Conservation (phyloP, 2,797 vertebrate genomes). For the Siniperca undulata region DNA sequence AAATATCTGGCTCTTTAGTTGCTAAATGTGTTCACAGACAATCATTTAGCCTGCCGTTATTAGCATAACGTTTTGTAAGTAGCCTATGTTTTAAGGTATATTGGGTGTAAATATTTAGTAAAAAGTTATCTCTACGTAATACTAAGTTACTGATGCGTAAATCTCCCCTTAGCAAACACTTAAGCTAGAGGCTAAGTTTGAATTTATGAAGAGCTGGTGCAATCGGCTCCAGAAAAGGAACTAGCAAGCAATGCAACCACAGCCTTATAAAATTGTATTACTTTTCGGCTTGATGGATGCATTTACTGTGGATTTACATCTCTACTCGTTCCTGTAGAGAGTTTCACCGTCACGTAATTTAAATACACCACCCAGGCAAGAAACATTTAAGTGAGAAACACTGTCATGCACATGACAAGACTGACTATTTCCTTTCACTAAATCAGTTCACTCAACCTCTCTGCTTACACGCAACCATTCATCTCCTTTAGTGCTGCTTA, state of each 20-base stretch:
- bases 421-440: conserved; percentile 3
- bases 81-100: not conserved
- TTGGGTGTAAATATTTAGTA: too few relatives aligned
- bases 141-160: not conserved
- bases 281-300: not conserved
- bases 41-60: not conserved
- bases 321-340: not conserved
- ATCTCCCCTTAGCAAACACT: not conserved
- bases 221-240: not conserved
- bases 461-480: conserved; percentile 31
- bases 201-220: not conserved
- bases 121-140: too few relatives aligned
- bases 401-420: not conserved
- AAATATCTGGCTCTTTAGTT: not conserved
- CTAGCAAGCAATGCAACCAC: not conserved
- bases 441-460: conserved; percentile 24
- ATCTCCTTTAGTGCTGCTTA: conserved; percentile 52
- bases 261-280: not conserved
- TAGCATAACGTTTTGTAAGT: not conserved
- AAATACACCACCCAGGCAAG: not conserved
- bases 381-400: conserved; percentile 12
- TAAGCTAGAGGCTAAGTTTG: not conserved
- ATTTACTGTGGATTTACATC: not conserved
- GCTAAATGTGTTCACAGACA: not conserved
- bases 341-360: conserved; percentile 25